A percentile compares a stretch with the other conserved stretches of the same genome.
Evolutionary conservation across 2,113 vertebrate genomes (phyloP).

Genomic region (Acanthisitta chloris): DNA sequence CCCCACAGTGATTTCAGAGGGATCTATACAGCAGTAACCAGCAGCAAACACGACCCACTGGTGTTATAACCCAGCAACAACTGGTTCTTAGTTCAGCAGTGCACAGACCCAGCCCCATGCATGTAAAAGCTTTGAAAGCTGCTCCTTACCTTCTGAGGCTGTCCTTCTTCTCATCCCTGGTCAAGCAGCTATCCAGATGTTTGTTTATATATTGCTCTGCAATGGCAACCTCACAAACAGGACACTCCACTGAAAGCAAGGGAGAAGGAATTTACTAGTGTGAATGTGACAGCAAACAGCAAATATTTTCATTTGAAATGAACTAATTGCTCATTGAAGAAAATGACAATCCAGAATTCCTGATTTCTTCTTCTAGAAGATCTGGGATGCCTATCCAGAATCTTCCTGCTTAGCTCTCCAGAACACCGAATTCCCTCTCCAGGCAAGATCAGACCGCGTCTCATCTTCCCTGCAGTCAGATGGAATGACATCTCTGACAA

Average conservation of each 20-base stretch:
- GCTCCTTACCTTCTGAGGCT: slow-evolving; percentile 87
- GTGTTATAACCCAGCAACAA: not conserved
- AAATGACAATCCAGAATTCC: not conserved
- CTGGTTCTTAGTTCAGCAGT: fast-evolving
- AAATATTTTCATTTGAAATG: not conserved
- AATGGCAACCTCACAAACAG: slow-evolving; percentile 85
- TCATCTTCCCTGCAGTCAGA: not conserved
- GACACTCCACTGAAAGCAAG: slow-evolving; percentile 86
- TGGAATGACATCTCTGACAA: not conserved
- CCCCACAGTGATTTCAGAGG: not conserved
- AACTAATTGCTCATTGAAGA: not conserved
- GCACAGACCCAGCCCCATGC: not conserved
- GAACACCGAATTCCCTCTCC: not conserved
- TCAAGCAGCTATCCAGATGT: slow-evolving; percentile 88
- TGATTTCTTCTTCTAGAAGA: not conserved
- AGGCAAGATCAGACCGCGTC: not conserved
- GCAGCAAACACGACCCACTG: not conserved
- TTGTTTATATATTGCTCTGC: slow-evolving; percentile 85
- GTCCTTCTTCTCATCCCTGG: slow-evolving; percentile 87
- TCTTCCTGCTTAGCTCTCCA: not conserved
- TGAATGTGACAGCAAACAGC: not conserved
- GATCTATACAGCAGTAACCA: not conserved
- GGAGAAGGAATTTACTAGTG: not conserved
- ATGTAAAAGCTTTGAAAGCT: not conserved
- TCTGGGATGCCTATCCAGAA: not conserved